A percentile compares a stretch with the other conserved stretches of the same genome.
Evolutionary conservation across 2,888 invertebrate species (phyloP).

Genomic region (Polymixis flavicincta): DNA sequence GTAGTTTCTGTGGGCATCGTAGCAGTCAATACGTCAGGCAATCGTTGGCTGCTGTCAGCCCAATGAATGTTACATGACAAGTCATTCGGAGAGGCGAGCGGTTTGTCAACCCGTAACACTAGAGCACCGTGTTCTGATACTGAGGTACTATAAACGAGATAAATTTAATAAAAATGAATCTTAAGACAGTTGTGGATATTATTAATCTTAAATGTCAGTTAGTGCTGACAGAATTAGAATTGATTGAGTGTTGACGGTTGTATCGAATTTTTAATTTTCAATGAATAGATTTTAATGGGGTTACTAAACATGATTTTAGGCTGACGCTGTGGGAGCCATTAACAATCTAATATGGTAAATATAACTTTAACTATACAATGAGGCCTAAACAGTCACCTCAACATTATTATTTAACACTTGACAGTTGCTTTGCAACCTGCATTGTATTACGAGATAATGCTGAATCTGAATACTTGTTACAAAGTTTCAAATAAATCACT

Average conservation of each 20-base stretch:
- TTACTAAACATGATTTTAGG: background rate
- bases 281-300: background rate
- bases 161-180: constrained; percentile 17
- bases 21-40: constrained; percentile 54
- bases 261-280: background rate
- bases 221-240: constrained; percentile 4
- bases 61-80: constrained; percentile 63
- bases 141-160: constrained; percentile 16
- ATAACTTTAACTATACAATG: constrained; percentile 13
- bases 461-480: constrained; percentile 30
- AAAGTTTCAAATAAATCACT: constrained; percentile 44
- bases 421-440: constrained; percentile 36
- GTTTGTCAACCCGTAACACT: constrained; percentile 61
- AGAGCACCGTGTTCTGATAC: constrained; percentile 29
- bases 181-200: constrained; percentile 9
- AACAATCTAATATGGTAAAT: constrained; percentile 21
- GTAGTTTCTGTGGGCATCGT: constrained; percentile 24
- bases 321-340: background rate
- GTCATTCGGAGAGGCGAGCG: constrained; percentile 53
- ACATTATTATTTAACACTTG: constrained; percentile 39
- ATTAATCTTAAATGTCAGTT: constrained; percentile 22
- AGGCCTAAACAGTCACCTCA: background rate
- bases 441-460: constrained; percentile 42
- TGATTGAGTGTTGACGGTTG: background rate
- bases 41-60: constrained; percentile 56